A percentile compares a stretch with the other conserved stretches of the same genome.
These are phyloP conservation scores for Camptogramma bilineatum DNA, from an alignment of 2,888 invertebrate genomes.

Conservation along the genomic window DNA sequence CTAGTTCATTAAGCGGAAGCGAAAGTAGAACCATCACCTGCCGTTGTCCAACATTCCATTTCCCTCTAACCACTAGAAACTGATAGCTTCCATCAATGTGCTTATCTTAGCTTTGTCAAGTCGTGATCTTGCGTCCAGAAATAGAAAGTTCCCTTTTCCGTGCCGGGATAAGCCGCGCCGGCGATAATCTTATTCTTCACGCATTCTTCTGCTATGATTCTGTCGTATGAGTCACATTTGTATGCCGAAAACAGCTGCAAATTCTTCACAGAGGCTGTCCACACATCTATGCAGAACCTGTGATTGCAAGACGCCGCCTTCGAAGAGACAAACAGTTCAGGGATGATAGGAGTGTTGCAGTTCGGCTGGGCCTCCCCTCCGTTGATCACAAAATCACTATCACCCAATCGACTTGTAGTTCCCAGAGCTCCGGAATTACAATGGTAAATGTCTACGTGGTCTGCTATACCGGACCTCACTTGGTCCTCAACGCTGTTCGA, in stretches of 20 bases:
- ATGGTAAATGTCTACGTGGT: slow-evolving; percentile 86
- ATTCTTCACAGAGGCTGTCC: slow-evolving; percentile 68
- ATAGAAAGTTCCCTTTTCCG: slow-evolving; percentile 70
- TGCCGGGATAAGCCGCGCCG: slow-evolving; percentile 75
- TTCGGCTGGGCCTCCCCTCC: slow-evolving; percentile 85
- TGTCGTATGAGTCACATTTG: slow-evolving; percentile 68
- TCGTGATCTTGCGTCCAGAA: slow-evolving; percentile 68
- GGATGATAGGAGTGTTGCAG: slow-evolving; percentile 72
- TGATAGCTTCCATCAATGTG: neutral
- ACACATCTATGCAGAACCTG: slow-evolving; percentile 69
- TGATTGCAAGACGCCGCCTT: slow-evolving; percentile 76
- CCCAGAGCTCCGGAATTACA: slow-evolving; percentile 85
- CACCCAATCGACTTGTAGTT: slow-evolving; percentile 79
- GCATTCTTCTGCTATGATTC: slow-evolving; percentile 64
- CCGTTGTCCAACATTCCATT: neutral
- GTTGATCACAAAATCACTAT: slow-evolving; percentile 86
- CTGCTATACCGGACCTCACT: slow-evolving; percentile 83
- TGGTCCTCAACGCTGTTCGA: slow-evolving; percentile 72
- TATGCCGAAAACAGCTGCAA: slow-evolving; percentile 65
- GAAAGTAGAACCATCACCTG: too few relatives aligned
- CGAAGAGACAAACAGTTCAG: slow-evolving; percentile 68
- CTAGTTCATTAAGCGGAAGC: too few relatives aligned
- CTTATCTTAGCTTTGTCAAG: slow-evolving; percentile 34
- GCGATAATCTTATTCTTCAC: slow-evolving; percentile 60
- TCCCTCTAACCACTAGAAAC: neutral